Base-by-base conservation (phyloP, 2,113 vertebrate species). In the Elaphurus davidianus region DNA sequence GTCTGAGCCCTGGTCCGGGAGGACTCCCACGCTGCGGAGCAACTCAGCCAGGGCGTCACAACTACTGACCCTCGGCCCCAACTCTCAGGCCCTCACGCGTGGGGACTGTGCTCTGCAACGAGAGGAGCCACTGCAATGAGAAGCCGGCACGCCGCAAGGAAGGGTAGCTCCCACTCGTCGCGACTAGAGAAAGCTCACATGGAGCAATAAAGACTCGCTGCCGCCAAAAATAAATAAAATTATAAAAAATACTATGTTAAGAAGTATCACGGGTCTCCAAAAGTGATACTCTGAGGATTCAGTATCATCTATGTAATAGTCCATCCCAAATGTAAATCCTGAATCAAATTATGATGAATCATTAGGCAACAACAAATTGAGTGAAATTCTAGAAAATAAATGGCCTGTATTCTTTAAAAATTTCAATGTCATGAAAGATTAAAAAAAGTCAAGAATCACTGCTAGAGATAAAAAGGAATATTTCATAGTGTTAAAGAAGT, bases 321-420 rank as follows among this genome's bases (percentile, higher is more conserved):
- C 62, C 52, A 85, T 81, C 76, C 30, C 74, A 78, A 79, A 67
- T 33, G 27, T 40, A 81, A 92, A 87, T 47, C 33, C 12, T 87
- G 79, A 84, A 57, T 28, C n/a, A 84, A 59, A 76, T 94, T 92
- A 76, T 43, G 43, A 90, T 64, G n/a, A 92, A 88, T 85, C 36
- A 93, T 33, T 91, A 90, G 67, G n/a, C n/a, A 87, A 87, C 19
- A 7, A 71, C 81, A 94, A 95, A 76, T 3, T 52, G 47, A 94
- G 27, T 71, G 36, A 95, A 60, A 87, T 74, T 92, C 28, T 90
- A 43, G 55, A 83, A 93, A 96, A 95, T 71, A 94, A 57, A 79
- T 54, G 13, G 59, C 54, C 25, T 74, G 2, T 74, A 87, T 50
- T 84, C 10, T 91, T 57, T 50, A 93, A 93, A 90, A 43, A 25